phyloP scores from a whole-genome alignment of 1,140 invertebrate genomes.

The Drosophila lacteicornis region DNA sequence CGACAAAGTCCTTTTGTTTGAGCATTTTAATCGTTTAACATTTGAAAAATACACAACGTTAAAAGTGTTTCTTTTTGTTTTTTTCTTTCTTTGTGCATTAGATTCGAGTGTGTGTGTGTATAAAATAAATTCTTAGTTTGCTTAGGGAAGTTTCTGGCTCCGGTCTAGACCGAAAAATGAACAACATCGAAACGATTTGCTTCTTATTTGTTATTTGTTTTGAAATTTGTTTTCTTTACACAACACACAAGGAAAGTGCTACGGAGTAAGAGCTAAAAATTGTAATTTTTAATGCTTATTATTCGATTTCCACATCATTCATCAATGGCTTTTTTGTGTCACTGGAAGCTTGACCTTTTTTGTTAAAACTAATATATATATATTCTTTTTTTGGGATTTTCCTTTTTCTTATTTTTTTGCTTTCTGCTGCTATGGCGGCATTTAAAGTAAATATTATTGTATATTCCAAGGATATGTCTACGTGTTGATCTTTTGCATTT shows the following conservation, averaged over 20 bases:
- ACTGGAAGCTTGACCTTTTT: constrained; percentile 76
- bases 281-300: constrained; percentile 76
- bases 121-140: constrained; percentile 78
- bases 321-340: constrained; percentile 67
- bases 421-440: constrained; percentile 71
- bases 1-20: constrained; percentile 47
- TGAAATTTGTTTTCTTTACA: constrained; percentile 54
- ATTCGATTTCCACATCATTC: constrained; percentile 68
- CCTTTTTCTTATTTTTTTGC: constrained; percentile 28
- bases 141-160: constrained; percentile 67
- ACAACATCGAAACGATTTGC: constrained; percentile 73
- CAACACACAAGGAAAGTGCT: constrained; percentile 80
- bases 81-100: constrained; percentile 59
- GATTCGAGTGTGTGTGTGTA: constrained; percentile 55
- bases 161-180: constrained; percentile 58
- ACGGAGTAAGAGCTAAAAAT: constrained; percentile 78
- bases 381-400: constrained; percentile 40
- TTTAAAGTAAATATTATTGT: constrained; percentile 84
- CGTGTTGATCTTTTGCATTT: constrained; percentile 79
- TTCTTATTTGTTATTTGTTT: constrained; percentile 40
- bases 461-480: constrained; percentile 85
- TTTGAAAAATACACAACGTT: constrained; percentile 68
- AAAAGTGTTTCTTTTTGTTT: constrained; percentile 40
- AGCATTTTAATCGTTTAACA: constrained; percentile 50
- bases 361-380: constrained; percentile 71